phyloP scores from a whole-genome alignment of 2,113 vertebrate species.

The Nyctibius bracteatus region DNA sequence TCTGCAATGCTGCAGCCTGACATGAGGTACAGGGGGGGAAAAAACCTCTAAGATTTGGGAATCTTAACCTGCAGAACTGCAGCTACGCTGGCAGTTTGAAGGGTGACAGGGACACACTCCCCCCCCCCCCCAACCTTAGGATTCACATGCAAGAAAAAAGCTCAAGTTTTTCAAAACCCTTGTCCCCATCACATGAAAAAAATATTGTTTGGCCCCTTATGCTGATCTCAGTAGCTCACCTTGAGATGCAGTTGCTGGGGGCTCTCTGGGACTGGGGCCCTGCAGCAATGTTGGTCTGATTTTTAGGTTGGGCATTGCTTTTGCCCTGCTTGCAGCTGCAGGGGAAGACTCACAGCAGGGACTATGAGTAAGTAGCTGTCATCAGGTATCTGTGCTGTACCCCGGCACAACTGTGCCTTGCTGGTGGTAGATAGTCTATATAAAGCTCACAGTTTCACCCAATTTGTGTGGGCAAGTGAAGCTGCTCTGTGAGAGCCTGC shows the following conservation, averaged over 20 bases:
- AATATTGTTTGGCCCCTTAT: not conserved
- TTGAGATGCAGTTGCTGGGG: not conserved
- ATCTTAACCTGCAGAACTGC: not conserved
- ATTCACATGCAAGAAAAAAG: not conserved
- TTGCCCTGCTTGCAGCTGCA: not conserved
- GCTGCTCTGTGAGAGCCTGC: not conserved
- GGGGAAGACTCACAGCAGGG: not conserved
- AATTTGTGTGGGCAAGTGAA: not conserved
- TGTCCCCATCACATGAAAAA: not conserved
- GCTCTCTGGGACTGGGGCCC: not conserved
- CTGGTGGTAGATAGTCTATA: not conserved
- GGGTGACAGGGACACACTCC: not conserved
- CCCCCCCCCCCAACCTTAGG: not conserved
- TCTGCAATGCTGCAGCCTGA: not conserved
- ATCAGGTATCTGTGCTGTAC: not conserved
- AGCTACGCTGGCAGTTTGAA: not conserved
- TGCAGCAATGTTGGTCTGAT: not conserved
- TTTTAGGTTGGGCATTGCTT: not conserved
- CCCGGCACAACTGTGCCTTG: rapidly evolving
- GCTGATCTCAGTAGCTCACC: not conserved
- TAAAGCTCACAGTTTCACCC: not conserved
- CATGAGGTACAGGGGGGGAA: not conserved
- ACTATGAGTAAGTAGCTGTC: not conserved
- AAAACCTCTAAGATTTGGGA: not conserved
- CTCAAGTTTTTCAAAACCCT: not conserved